Conservation (phyloP, 64 coral and sea anemone genomes). For the Pocillopora verrucosa region DNA sequence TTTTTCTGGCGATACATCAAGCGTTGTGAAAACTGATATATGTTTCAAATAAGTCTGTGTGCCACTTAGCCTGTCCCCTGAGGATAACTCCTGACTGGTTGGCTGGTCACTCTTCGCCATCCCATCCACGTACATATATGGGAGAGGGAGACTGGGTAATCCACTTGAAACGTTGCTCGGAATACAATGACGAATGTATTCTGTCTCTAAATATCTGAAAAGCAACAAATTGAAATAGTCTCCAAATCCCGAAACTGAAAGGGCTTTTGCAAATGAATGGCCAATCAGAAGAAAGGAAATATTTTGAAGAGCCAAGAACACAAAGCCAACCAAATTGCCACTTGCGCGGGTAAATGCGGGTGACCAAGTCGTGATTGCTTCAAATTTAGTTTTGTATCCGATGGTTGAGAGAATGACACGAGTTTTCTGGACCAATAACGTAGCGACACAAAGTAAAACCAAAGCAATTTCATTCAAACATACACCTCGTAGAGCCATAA, state of each 20-base stretch:
- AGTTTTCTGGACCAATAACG: too few relatives aligned
- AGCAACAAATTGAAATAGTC: neutral
- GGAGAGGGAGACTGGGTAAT: constrained; percentile 75
- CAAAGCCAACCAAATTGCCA: too few relatives aligned
- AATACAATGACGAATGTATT: constrained; percentile 77
- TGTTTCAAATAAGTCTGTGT: constrained; percentile 41
- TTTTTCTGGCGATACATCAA: constrained; percentile 39
- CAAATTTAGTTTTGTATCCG: too few relatives aligned
- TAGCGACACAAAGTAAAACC: too few relatives aligned
- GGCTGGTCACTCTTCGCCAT: constrained; percentile 19
- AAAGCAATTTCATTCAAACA: too few relatives aligned
- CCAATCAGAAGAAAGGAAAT: too few relatives aligned
- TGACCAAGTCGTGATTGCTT: too few relatives aligned
- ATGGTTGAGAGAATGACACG: too few relatives aligned
- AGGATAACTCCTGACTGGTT: constrained; percentile 49
- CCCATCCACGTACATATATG: constrained; percentile 72
- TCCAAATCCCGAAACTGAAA: neutral
- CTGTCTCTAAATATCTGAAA: constrained; percentile 63
- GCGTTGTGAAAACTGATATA: constrained; percentile 66
- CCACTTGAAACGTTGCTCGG: constrained; percentile 86
- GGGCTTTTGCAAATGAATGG: too few relatives aligned
- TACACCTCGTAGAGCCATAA: too few relatives aligned
- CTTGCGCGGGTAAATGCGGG: too few relatives aligned
- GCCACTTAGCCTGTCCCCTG: constrained; percentile 64
- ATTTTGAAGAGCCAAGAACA: too few relatives aligned